Base-by-base conservation (phyloP, 2,797 vertebrate genomes). In the Pipistrellus pygmaeus region DNA sequence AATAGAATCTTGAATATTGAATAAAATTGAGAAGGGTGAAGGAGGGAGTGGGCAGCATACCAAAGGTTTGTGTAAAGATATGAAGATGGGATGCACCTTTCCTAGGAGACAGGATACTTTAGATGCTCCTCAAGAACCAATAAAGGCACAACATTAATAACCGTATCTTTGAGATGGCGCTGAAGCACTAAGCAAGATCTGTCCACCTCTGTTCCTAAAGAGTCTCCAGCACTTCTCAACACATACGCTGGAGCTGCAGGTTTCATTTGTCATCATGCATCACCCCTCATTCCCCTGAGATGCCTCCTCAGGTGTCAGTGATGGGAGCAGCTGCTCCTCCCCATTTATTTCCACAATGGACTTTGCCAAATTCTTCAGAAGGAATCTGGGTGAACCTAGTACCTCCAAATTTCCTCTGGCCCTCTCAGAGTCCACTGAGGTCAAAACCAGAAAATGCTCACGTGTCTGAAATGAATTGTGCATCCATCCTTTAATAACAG, bases 11-110 rank as follows among this genome's bases (percentile, higher is more conserved):
- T 92, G 30, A 90, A 94, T 76, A 81, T 3, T 25, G 12, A 72
- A 41, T 75, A 83, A 78, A 68, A 83, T 32, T 72, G 38, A 95
- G 71, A 83, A 83, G 77, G 35, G 21, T 23, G 62, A 93, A 84
- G 30, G 14, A 64, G 60, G 17, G 30, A 51, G 25, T 66, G 18
- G 27, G 3, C 13, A 55, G 30, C 3, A 35, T 77, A 57, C 41
- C 20, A 53, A 51, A 6, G 18, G n/a, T 1, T 11, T 18, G 17
- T 53, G 18, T 53, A 72, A 44, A 60, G 41, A n/a, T 8, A 0
- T 68, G 25, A 88, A 75, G 72, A 87, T 35, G 55, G 57, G 13
- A 62, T 1, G 1, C 46, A 44, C 5, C 2, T 4, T 27, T 75
- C 51, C 73, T 41, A 35, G 23, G n/a, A 60, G 62, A 66, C 0